A percentile compares a stretch with the other conserved stretches of the same genome.
These are phyloP conservation scores for Pholis gunnellus DNA, from an alignment of 2,113 vertebrate genomes.

Conservation along the genomic window DNA sequence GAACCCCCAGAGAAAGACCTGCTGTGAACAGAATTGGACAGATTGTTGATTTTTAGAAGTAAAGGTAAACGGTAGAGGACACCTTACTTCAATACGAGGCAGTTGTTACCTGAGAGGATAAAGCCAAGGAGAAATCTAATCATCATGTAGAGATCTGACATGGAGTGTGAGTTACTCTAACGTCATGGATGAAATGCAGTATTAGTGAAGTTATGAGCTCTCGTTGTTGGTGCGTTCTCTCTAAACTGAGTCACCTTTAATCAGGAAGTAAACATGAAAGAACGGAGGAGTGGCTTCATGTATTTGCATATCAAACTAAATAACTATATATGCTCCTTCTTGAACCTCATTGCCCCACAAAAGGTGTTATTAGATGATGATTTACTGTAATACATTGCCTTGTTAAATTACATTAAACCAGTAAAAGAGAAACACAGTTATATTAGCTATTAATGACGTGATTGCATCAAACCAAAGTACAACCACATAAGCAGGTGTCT, in stretches of 20 bases:
- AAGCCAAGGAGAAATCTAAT: slow-evolving; percentile 13
- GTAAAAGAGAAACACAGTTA: not conserved
- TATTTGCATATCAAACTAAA: not conserved
- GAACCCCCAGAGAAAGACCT: slow-evolving; percentile 41
- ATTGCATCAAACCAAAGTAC: not conserved
- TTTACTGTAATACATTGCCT: too few relatives aligned
- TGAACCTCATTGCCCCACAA: not conserved
- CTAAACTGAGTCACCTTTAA: not conserved
- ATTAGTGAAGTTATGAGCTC: not conserved
- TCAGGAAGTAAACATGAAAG: not conserved
- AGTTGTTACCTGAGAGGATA: slow-evolving; percentile 21
- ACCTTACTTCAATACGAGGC: not conserved
- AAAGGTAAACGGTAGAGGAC: not conserved
- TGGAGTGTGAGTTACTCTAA: not conserved
- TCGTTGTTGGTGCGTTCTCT: not conserved
- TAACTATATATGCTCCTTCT: not conserved
- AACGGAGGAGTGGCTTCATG: slow-evolving; percentile 8
- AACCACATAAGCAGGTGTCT: slow-evolving; percentile 36
- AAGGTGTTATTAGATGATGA: too few relatives aligned
- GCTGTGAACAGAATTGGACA: not conserved
- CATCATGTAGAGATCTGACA: not conserved
- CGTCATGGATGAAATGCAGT: not conserved
- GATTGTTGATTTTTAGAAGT: not conserved
- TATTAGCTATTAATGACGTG: not conserved
- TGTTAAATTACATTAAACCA: not conserved